These are phyloP conservation scores for Oostethus manadensis DNA, from an alignment of 2,113 vertebrate genomes.

Conservation along the genomic window DNA sequence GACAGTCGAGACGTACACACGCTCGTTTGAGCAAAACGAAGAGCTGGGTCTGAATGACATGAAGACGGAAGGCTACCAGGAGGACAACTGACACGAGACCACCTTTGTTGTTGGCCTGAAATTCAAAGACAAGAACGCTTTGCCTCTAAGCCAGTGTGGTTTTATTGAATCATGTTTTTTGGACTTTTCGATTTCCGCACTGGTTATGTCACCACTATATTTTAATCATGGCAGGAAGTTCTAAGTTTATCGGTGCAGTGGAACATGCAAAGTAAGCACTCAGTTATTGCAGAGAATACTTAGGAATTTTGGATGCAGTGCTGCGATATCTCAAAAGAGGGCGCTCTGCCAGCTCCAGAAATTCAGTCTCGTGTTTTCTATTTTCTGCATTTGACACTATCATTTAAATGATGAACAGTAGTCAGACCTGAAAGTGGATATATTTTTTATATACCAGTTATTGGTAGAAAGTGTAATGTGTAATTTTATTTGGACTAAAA, in stretches of 20 bases:
- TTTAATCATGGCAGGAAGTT: background rate
- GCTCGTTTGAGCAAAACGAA: constrained; percentile 87
- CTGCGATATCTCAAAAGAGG: constrained; percentile 45
- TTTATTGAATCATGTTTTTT: constrained; percentile 6
- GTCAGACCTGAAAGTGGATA: background rate
- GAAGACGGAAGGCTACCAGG: constrained; percentile 83
- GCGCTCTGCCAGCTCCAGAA: constrained; percentile 7
- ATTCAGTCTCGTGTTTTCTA: background rate
- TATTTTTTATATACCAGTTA: background rate
- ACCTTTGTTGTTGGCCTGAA: background rate
- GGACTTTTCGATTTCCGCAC: constrained; percentile 25
- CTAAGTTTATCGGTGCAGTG: constrained; percentile 13
- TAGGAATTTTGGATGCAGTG: constrained; percentile 18
- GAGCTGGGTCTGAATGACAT: constrained; percentile 93
- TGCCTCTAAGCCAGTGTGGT: constrained; percentile 3
- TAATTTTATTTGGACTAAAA: constrained; percentile 6
- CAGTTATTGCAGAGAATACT: background rate
- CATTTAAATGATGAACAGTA: background rate
- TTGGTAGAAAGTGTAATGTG: too few relatives aligned
- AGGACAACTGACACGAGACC: constrained; percentile 8
- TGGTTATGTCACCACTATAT: background rate
- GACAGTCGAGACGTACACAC: constrained; percentile 77
- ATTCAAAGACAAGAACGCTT: background rate
- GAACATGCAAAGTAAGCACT: too few relatives aligned
- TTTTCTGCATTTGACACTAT: background rate